Evolutionary conservation across 1,140 invertebrate genomes (phyloP), one percentile per base, ranked within the genome.

Genomic region (Philopotamus ludificatus): DNA sequence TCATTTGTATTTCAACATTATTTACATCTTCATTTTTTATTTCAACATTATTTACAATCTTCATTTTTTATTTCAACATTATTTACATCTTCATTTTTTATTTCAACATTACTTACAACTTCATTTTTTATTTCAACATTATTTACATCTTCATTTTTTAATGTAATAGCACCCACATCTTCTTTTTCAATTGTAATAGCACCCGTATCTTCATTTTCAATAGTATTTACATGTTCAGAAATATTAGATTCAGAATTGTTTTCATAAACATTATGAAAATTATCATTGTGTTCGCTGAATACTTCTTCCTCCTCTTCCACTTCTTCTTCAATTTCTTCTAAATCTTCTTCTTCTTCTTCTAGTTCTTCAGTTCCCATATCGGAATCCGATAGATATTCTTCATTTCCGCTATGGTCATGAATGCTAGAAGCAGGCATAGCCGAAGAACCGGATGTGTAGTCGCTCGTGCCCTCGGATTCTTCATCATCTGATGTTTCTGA

Each of bases 401-500:
- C 74, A 42, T 81, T 78, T 21, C 73, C 62, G 45, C 74, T 70
- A 39, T 71, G 66, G 21, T 70, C 65, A 28, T 72, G 54, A 59
- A 73, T 51, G 51, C 68, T 70, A 12, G 68, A 70, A 39, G 62
- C 44, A n/a, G 68, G 68, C 47, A 67, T 61, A 22, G 65, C 68
- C 10, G 68, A 70, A 23, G 68, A 70, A 26, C 81, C 81, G 55
- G 77, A 76, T 50, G 81, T 76, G 67, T 79, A 75, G 20, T 73
- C 72, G 64, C n/a, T n/a, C n/a, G n/a, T n/a, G n/a, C 77, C 79
- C 57, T 72, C 71, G n/a, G 79, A 79, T 20, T 75, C 74, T 66
- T 84, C 80, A 66, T 81, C 81, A 15, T 75, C 74, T 42, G 77
- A 76, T 16, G 73, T 71, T 65, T 78, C 78, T 34, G 75, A 74